Evolutionary conservation across 1,140 invertebrate species (phyloP), one percentile per base, ranked within the genome.

Genomic region (Heliconius congener): DNA sequence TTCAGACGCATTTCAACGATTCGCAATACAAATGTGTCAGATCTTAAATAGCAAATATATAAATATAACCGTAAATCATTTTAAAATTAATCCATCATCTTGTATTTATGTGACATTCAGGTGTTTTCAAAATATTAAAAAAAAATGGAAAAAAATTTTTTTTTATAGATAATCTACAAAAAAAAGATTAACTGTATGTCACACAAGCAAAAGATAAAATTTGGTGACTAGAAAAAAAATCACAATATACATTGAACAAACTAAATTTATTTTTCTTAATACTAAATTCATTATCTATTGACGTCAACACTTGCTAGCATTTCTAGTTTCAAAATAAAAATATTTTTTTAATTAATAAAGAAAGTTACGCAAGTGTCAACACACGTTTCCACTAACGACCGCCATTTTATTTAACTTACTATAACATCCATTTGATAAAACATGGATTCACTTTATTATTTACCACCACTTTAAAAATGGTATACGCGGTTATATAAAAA

Each of bases 1-100:
- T 80, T 83, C 74, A 81, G 83, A 85, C 84, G 84, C 83, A 72
- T 84, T 81, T 85, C 83, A 87, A 87, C 86, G 85, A 85, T 85
- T 85, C 78, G 86, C 86, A 81, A 84, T 84, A 85, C 83, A 87
- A 82, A 81, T 79, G 77, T 81, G 77, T 80, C 79, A 76, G 76
- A 74, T 81, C 77, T 79, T 84, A 84, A 82, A 84, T 84, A 82
- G 84, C 83, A 85, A 71, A 71, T 82, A 82, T 85, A 85, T 83
- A 85, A 71, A 71, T 72, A 77, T 34, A 55, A 77, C 66, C 81
- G 57, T 80, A 82, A 84, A 83, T 78, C 71, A 82, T 83, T 80
- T 46, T 81, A 81, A 83, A 85, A 81, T 75, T n/a, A 81, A 74
- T 78, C 52, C 74, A 70, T 27, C 11, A 5, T 66, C 60, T 30